phyloP scores from a whole-genome alignment of 2,888 invertebrate species.

The Rotaria socialis region DNA sequence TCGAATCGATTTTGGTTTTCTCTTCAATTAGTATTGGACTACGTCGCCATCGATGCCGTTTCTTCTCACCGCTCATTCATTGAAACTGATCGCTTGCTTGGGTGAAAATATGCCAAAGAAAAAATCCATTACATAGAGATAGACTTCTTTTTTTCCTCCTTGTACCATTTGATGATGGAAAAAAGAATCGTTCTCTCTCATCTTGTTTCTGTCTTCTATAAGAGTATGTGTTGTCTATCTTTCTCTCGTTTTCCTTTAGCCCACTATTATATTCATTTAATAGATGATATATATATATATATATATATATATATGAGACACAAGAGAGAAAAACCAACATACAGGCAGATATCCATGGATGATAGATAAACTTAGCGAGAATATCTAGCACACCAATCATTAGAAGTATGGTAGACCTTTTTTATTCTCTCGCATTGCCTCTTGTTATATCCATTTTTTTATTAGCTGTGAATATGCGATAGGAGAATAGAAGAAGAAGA shows the following conservation, averaged over 20 bases:
- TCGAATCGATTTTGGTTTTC: not conserved
- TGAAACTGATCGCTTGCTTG: not conserved
- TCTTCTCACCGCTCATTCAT: slow-evolving; percentile 22
- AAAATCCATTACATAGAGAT: not conserved
- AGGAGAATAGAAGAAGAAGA: not conserved
- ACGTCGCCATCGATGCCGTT: not conserved
- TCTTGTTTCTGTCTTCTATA: not conserved
- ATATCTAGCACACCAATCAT: not conserved
- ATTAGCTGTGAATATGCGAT: not conserved
- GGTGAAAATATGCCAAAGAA: not conserved
- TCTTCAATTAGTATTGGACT: not conserved
- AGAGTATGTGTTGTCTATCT: slow-evolving; percentile 28
- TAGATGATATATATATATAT: not conserved
- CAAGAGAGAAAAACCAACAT: not conserved
- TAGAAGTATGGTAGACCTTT: not conserved
- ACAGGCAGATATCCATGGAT: not conserved
- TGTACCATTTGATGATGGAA: slow-evolving; percentile 26
- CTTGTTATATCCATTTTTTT: not conserved
- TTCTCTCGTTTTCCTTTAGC: slow-evolving; percentile 23
- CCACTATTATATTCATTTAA: not conserved
- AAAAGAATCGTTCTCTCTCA: slow-evolving; percentile 10
- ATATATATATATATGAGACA: not conserved
- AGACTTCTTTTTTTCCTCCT: not conserved
- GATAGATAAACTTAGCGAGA: not conserved
- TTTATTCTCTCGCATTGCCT: not conserved